Evolutionary conservation across 2,797 vertebrate genomes (phyloP).

Genomic region (Girardinus metallicus): DNA sequence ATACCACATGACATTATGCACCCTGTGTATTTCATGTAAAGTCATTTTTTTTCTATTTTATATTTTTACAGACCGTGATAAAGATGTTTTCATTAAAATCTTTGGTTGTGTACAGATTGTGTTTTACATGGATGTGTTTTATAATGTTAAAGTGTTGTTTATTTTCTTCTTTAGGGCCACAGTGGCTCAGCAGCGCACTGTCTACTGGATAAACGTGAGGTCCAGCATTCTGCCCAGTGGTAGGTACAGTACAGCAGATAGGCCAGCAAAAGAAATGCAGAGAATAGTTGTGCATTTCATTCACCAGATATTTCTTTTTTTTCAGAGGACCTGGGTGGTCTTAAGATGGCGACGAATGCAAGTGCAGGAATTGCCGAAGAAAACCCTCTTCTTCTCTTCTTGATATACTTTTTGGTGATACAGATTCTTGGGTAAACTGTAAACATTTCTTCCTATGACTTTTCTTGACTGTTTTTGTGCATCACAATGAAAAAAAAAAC

Average conservation of each 20-base stretch:
- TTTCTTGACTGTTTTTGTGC: neutral
- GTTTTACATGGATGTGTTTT: neutral
- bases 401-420: slow-evolving; percentile 39
- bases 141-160: neutral
- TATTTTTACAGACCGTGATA: neutral
- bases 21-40: slow-evolving; percentile 66
- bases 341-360: slow-evolving; percentile 22
- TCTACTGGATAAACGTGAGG: slow-evolving; percentile 76
- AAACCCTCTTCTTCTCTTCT: slow-evolving; percentile 34
- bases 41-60: neutral
- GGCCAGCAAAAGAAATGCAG: neutral
- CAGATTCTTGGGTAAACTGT: slow-evolving; percentile 16
- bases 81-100: neutral
- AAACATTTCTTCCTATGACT: neutral
- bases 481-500: neutral
- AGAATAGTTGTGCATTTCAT: neutral
- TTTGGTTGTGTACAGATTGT: too few species aligned
- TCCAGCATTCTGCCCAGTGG: slow-evolving; percentile 68
- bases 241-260: slow-evolving; percentile 28
- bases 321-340: slow-evolving; percentile 15
- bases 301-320: slow-evolving; percentile 13
- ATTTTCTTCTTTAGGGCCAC: slow-evolving; percentile 68
- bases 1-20: slow-evolving; percentile 42
- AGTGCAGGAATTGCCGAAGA: slow-evolving; percentile 11
- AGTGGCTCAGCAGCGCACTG: slow-evolving; percentile 61